phyloP scores from a whole-genome alignment of 2,113 vertebrate genomes.

The Notarius quadriscutis region DNA sequence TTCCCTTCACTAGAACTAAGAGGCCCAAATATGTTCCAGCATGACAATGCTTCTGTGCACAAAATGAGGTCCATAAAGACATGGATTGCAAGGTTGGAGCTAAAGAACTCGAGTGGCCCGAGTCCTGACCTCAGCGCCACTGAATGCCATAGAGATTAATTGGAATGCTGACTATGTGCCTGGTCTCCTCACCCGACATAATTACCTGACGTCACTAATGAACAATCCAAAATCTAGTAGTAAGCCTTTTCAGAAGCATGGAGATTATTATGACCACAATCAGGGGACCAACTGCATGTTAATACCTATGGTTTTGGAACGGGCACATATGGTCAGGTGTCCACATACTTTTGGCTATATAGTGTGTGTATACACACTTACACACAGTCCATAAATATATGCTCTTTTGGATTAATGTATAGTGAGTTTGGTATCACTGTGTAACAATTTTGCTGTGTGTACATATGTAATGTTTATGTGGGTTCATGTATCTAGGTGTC shows the following conservation, averaged over 20 bases:
- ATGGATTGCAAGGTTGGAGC: neutral
- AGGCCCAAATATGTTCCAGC: neutral
- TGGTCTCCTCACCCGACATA: neutral
- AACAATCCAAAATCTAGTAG: neutral
- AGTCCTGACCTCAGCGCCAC: neutral
- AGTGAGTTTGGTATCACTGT: neutral
- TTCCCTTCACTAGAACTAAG: neutral
- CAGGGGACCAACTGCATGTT: neutral
- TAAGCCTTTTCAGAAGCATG: neutral
- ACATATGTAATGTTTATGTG: conserved; percentile 1
- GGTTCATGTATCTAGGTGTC: conserved; percentile 83
- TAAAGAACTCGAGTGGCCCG: neutral
- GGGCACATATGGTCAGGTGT: neutral
- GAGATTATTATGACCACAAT: neutral
- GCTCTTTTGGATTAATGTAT: neutral
- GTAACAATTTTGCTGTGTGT: neutral
- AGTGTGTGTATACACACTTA: neutral
- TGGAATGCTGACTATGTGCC: neutral
- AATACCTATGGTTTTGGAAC: neutral
- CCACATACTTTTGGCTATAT: neutral
- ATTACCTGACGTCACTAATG: neutral
- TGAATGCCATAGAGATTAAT: neutral
- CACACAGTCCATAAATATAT: neutral
- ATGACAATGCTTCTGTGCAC: neutral
- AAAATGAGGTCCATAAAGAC: neutral